A percentile compares a stretch with the other conserved stretches of the same genome.
phyloP scores from a whole-genome alignment of 2,797 vertebrate genomes.

The Molossus molossus region DNA sequence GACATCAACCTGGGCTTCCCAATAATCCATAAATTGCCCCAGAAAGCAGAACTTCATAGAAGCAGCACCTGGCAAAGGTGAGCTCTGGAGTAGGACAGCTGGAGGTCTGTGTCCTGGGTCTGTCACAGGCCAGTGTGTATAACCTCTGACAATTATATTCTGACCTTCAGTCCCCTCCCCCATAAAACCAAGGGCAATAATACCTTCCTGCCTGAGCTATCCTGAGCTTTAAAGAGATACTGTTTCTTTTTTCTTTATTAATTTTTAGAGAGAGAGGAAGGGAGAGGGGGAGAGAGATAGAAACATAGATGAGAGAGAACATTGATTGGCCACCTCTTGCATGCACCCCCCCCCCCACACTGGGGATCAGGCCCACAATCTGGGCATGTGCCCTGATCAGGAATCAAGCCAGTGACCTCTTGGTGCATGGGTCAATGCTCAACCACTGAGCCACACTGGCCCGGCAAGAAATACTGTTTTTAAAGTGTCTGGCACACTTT shows the following conservation, averaged over 20 bases:
- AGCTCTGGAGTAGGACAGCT: not conserved
- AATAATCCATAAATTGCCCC: not conserved
- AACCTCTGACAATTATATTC: not conserved
- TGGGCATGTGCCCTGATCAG: no score
- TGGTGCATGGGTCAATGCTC: no score
- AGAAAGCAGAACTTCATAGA: not conserved
- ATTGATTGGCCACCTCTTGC: no score
- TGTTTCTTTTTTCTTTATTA: not conserved
- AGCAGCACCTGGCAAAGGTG: not conserved
- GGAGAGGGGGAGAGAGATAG: no score
- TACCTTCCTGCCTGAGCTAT: conserved; percentile 38
- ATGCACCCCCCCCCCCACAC: no score
- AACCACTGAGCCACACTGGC: no score
- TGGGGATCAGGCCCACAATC: no score
- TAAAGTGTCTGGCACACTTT: conserved; percentile 39
- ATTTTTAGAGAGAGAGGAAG: no score
- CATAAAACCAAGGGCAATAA: conserved; percentile 41
- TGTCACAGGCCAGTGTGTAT: not conserved
- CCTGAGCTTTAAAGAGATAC: conserved; percentile 6
- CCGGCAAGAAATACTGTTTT: conserved; percentile 19
- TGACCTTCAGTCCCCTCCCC: not conserved
- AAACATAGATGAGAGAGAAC: no score
- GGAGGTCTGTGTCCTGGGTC: not conserved
- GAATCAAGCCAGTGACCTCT: no score
- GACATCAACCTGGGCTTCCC: not conserved